phyloP scores from a whole-genome alignment of 2,888 invertebrate species.

The Cinara cedri region DNA sequence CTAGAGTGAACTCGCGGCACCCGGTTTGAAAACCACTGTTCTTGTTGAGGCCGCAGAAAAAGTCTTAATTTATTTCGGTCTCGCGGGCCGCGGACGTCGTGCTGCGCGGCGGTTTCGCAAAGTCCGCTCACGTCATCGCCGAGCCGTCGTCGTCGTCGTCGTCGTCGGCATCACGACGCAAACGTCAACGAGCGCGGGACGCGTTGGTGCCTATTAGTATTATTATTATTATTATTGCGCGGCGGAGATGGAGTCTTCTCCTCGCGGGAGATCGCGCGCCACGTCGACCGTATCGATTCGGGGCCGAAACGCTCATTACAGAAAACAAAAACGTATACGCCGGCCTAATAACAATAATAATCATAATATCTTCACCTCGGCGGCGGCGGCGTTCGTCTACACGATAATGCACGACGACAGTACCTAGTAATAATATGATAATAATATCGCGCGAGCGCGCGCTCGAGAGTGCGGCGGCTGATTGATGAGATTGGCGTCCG shows the following conservation, averaged over 20 bases:
- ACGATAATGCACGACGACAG: too few species aligned
- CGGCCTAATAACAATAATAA: neutral
- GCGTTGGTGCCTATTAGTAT: too few species aligned
- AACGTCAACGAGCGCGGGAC: slow-evolving; percentile 4
- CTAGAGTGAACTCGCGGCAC: too few species aligned
- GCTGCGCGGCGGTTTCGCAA: neutral
- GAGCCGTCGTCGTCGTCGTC: neutral
- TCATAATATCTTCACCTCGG: neutral
- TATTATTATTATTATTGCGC: too few species aligned
- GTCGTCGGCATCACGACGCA: neutral
- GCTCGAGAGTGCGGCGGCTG: neutral
- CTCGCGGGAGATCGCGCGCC: neutral
- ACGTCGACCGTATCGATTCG: too few species aligned
- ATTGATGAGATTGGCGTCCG: slow-evolving; percentile 47
- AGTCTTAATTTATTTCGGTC: slow-evolving; percentile 25
- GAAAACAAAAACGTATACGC: too few species aligned
- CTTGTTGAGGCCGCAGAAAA: too few species aligned
- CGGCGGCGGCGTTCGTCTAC: too few species aligned
- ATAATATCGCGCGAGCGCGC: neutral
- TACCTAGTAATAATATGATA: neutral
- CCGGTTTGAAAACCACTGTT: too few species aligned
- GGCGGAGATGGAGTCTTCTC: slow-evolving; percentile 19
- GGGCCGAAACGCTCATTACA: too few species aligned
- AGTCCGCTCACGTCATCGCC: slow-evolving; percentile 3
- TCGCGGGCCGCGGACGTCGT: slow-evolving; percentile 27